Conservation (phyloP, 2,888 invertebrate genomes). For the Incurvaria masculella region DNA sequence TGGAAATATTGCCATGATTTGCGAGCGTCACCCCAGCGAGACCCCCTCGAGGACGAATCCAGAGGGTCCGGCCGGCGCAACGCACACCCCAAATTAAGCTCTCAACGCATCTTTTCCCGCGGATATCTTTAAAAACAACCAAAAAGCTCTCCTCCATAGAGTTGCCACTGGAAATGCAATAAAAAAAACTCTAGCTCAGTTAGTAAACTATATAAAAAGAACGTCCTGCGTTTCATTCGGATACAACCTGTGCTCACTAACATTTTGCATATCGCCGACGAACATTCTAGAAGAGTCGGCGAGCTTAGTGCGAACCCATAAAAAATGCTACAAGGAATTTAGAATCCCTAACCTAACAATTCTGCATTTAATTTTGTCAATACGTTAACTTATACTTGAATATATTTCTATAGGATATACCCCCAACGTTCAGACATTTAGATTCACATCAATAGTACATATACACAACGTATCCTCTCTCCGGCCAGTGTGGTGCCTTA, state of each 20-base stretch:
- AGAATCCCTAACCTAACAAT: not conserved
- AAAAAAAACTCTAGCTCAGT: no score
- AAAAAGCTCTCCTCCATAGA: not conserved
- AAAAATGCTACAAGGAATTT: not conserved
- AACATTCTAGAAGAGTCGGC: not conserved
- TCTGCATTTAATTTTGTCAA: no score
- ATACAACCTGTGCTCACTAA: not conserved
- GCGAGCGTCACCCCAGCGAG: not conserved
- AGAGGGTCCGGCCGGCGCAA: slow-evolving; percentile 17
- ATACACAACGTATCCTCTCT: not conserved
- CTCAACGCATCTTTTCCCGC: no score
- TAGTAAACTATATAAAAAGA: not conserved
- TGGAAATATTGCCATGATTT: slow-evolving; percentile 18
- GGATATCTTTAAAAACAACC: no score
- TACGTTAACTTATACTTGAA: not conserved
- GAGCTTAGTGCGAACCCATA: not conserved
- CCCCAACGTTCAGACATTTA: not conserved
- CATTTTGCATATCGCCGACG: not conserved
- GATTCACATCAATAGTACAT: not conserved
- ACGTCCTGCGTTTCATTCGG: not conserved
- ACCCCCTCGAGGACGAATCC: not conserved
- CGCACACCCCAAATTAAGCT: not conserved
- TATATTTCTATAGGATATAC: not conserved
- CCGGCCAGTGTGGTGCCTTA: not conserved
- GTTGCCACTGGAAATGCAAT: not conserved